Base-by-base conservation (phyloP, 2,797 vertebrate species). In the Rallus crepitans region DNA sequence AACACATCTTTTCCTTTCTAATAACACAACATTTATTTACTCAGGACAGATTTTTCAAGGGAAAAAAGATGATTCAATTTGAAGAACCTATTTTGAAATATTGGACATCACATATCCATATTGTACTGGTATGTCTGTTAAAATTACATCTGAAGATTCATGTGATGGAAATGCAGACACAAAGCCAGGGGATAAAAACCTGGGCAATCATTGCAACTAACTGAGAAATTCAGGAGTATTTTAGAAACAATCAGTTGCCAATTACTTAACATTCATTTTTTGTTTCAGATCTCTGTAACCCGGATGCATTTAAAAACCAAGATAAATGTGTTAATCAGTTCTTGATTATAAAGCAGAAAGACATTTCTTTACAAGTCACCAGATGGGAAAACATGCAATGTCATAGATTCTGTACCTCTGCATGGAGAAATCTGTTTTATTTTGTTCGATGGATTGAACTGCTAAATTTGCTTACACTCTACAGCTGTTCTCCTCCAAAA, bases 381-480 rank as follows among this genome's bases (percentile, higher is more conserved):
- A 92, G 83, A 68, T 92, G 81, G 56, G 28, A 91, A 95, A 96
- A 79, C 73, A 82, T 72, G 59, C 25, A 52, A 39, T 83, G 65
- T 72, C 73, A 63, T 60, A 37, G 80, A 53, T 82, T 94, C 33
- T 85, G 53, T 64, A 87, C 39, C 68, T 77, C 56, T 87, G 10
- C 48, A 68, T 71, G 31, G 80, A 90, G 35, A 92, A 66, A 69
- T 70, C 39, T 70, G 33, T 15, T 94, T 87, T 63, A 72, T 92
- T 92, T 79, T 59, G 15, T 92, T 77, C 82, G 71, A 92, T 73
- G 33, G 19, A 84, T 35, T 68, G 33, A 87, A 85, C 31, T 77
- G 45, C 31, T 85, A 68, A 73, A 92, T 82, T 89, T 77, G 10
- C 45, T 82, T 73, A 73, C 24, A 87, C 25, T 75, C 56, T 80